Conservation (phyloP, 2,888 invertebrate genomes). For the Lamellibrachia columna region DNA sequence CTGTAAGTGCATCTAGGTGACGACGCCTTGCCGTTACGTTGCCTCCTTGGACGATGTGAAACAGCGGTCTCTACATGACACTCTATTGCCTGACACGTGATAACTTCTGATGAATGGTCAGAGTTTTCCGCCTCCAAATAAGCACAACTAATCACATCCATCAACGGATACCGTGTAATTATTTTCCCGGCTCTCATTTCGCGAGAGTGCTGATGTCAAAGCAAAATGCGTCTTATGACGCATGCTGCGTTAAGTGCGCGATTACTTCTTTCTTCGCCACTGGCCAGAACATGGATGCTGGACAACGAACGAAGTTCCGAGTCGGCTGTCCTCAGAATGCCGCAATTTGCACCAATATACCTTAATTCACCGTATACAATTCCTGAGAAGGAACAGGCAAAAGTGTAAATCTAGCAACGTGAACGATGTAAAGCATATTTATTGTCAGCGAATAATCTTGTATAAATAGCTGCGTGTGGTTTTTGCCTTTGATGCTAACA, state of each 20-base stretch:
- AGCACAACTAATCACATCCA: not conserved
- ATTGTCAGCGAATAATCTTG: no score
- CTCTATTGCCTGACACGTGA: not conserved
- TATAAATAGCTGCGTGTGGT: no score
- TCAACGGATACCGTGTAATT: not conserved
- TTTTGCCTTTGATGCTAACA: no score
- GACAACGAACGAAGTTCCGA: not conserved
- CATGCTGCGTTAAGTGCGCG: not conserved
- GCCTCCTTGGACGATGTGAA: not conserved
- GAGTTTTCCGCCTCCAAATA: not conserved
- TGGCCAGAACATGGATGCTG: not conserved
- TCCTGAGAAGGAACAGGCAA: not conserved
- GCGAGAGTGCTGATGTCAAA: not conserved
- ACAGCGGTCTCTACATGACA: not conserved
- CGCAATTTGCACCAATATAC: not conserved
- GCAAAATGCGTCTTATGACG: not conserved
- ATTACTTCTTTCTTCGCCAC: not conserved
- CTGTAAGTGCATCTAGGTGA: not conserved
- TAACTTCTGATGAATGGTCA: not conserved
- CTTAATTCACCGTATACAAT: not conserved
- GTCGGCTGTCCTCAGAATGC: not conserved
- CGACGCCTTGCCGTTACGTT: no score
- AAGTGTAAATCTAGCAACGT: not conserved
- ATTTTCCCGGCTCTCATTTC: not conserved
- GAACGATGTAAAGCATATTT: not conserved